Percentiles rank a stretch among this genome's conserved stretches.
phyloP scores from a whole-genome alignment of 2,113 vertebrate species.

The Mixornis gularis region DNA sequence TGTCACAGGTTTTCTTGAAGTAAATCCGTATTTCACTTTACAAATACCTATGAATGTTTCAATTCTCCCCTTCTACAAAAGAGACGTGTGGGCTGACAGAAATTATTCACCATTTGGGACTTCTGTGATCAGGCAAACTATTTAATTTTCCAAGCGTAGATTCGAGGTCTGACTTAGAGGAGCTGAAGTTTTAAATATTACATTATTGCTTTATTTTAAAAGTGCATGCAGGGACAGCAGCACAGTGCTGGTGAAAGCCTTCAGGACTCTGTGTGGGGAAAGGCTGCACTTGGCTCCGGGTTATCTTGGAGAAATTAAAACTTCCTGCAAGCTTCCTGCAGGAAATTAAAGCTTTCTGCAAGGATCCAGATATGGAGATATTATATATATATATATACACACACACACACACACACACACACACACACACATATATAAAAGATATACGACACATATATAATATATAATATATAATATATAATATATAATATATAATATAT shows the following conservation, averaged over 20 bases:
- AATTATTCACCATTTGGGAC: neutral
- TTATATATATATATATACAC: neutral
- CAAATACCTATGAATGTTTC: neutral
- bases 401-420: too few relatives aligned
- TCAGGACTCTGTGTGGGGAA: neutral
- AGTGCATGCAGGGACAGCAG: neutral
- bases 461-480: too few relatives aligned
- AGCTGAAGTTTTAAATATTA: neutral
- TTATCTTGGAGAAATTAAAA: neutral
- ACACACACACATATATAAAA: too few relatives aligned
- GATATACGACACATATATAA: too few relatives aligned
- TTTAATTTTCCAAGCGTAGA: neutral
- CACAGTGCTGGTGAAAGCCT: neutral
- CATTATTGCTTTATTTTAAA: neutral
- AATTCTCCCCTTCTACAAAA: neutral
- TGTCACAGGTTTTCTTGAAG: neutral
- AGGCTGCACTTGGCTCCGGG: neutral
- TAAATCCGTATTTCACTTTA: neutral
- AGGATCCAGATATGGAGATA: too few relatives aligned
- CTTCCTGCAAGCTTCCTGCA: neutral
- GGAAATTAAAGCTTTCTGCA: neutral
- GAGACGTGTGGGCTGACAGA: neutral
- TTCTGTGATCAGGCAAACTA: neutral
- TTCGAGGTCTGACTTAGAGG: neutral
- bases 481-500: too few relatives aligned